phyloP scores from a whole-genome alignment of 2,797 vertebrate genomes.

The Chloroceryle inda region DNA sequence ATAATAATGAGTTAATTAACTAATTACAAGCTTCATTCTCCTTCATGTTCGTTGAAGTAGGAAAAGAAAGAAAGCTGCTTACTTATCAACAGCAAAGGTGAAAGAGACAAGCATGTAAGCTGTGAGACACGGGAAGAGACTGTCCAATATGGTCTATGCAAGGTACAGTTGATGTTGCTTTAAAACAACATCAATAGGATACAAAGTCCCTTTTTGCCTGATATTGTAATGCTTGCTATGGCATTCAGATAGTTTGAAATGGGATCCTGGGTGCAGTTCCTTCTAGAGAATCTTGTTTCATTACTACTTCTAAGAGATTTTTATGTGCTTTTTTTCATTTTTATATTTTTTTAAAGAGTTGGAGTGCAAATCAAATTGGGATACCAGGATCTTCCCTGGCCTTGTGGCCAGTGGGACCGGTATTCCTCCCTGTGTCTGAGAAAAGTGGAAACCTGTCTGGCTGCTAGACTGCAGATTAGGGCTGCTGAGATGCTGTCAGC shows the following conservation, averaged over 20 bases:
- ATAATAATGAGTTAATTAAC: background rate
- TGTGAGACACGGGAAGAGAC: background rate
- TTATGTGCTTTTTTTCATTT: background rate
- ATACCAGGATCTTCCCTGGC: background rate
- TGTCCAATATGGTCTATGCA: background rate
- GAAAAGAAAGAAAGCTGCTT: background rate
- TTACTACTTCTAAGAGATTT: background rate
- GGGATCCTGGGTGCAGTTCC: background rate
- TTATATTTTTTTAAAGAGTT: background rate
- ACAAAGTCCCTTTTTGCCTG: background rate
- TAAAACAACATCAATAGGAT: background rate
- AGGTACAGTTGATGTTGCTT: background rate
- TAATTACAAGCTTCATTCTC: background rate
- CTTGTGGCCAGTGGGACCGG: background rate
- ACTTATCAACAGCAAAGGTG: background rate
- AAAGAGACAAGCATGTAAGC: background rate
- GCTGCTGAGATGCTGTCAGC: slow-evolving; percentile 49
- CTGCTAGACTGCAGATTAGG: slow-evolving; percentile 42
- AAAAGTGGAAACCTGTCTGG: slow-evolving; percentile 17
- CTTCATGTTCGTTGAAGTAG: background rate
- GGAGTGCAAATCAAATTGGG: background rate
- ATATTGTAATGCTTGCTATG: background rate
- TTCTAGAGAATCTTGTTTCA: background rate
- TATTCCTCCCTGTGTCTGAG: slow-evolving; percentile 17
- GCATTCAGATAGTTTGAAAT: background rate